Conservation (phyloP, 2,797 vertebrate genomes). For the Carcharodon carcharias region DNA sequence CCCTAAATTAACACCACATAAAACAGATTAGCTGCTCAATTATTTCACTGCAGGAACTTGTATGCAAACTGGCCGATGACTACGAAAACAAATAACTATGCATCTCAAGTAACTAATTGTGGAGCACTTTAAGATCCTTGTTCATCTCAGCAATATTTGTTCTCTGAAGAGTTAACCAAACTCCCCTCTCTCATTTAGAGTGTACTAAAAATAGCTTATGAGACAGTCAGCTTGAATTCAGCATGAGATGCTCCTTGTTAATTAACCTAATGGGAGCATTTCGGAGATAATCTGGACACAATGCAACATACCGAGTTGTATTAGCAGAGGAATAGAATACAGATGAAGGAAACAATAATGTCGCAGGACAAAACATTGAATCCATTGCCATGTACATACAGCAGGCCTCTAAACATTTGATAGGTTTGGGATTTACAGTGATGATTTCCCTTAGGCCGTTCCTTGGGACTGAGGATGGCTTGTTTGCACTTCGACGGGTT, state of each 20-base stretch:
- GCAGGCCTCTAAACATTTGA: background rate
- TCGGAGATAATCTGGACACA: background rate
- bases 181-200: background rate
- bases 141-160: background rate
- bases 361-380: background rate
- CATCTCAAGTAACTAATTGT: background rate
- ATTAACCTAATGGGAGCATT: background rate
- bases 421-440: background rate
- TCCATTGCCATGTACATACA: background rate
- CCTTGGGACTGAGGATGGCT: background rate
- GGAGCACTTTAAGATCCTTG: background rate
- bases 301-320: background rate
- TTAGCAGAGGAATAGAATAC: background rate
- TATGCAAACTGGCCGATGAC: background rate
- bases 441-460: background rate
- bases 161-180: background rate
- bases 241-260: background rate
- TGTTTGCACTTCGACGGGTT: background rate
- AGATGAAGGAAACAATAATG: background rate
- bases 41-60: background rate
- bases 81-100: background rate
- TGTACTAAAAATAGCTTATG: background rate
- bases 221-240: background rate
- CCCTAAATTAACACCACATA: background rate
- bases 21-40: background rate